Evolutionary conservation across 23 tunicate genomes (phyloP).

Genomic region (Pegea sp.): DNA sequence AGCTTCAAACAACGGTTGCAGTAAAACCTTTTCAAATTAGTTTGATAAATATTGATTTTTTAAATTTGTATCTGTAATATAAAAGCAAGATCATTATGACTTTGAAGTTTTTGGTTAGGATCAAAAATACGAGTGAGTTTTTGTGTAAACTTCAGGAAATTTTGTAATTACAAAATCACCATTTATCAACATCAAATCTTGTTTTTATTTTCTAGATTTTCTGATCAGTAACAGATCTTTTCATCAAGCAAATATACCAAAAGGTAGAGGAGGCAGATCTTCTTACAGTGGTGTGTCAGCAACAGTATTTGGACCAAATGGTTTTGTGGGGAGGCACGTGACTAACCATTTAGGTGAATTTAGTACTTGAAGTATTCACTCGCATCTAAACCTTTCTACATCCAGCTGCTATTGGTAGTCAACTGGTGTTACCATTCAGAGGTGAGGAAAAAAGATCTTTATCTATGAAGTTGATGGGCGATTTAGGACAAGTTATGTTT

Average conservation of each 20-base stretch:
- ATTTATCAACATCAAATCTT: too few species aligned
- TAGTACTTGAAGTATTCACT: background rate
- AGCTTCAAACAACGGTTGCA: too few species aligned
- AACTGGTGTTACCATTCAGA: slow-evolving; percentile 43
- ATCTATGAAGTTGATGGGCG: slow-evolving; percentile 52
- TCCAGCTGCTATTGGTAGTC: slow-evolving; percentile 36
- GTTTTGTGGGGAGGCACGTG: slow-evolving; percentile 53
- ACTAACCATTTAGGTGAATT: slow-evolving; percentile 49
- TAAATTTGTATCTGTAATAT: too few species aligned
- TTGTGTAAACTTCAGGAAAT: too few species aligned
- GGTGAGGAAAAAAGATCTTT: slow-evolving; percentile 28
- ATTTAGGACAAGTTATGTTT: slow-evolving; percentile 57
- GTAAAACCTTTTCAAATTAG: too few species aligned
- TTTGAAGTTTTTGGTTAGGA: too few species aligned
- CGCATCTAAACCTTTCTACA: too few species aligned
- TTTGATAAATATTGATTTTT: too few species aligned
- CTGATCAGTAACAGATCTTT: slow-evolving; percentile 8
- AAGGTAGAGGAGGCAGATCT: slow-evolving; percentile 89
- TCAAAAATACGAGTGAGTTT: too few species aligned
- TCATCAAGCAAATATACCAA: slow-evolving; percentile 63
- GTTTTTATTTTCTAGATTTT: too few species aligned
- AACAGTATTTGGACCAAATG: slow-evolving; percentile 72
- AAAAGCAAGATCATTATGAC: too few species aligned
- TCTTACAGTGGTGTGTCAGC: slow-evolving; percentile 91
- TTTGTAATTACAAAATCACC: too few species aligned